phyloP scores from a whole-genome alignment of 1,140 invertebrate species.

The Harlomillsia oculata region DNA sequence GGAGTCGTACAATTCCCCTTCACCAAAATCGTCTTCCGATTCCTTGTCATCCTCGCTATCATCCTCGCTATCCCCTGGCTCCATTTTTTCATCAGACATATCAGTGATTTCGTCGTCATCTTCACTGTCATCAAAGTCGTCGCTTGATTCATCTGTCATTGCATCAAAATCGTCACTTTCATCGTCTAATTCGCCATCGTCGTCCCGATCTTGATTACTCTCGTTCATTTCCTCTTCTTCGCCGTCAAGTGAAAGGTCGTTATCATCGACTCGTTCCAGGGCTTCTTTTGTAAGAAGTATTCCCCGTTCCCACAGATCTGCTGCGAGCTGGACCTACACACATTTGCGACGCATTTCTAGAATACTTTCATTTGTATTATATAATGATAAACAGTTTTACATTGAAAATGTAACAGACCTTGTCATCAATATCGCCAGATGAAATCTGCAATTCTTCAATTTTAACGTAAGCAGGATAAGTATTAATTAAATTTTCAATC shows the following conservation, averaged over 20 bases:
- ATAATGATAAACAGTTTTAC: neutral
- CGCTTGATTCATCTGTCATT: no score
- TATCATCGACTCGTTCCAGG: constrained; percentile 5
- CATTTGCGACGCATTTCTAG: constrained; percentile 14
- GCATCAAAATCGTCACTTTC: neutral
- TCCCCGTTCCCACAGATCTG: constrained; percentile 59
- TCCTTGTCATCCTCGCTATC: neutral
- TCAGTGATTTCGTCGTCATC: neutral
- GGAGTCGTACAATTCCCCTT: no score
- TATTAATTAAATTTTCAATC: constrained; percentile 57
- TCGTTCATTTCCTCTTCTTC: neutral
- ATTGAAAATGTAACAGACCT: neutral
- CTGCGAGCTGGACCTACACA: constrained; percentile 48
- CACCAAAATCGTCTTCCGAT: neutral
- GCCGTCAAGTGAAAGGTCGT: constrained; percentile 10
- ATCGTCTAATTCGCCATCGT: neutral
- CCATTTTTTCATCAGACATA: constrained; percentile 6
- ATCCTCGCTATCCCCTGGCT: neutral
- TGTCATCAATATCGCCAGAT: constrained; percentile 10
- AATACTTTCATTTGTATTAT: no score
- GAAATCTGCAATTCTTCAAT: constrained; percentile 59
- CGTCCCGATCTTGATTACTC: neutral
- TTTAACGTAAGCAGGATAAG: constrained; percentile 64
- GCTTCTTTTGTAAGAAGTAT: constrained; percentile 16
- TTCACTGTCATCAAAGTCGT: no score